Base-by-base conservation (phyloP, 2,888 invertebrate genomes). In the Congeria kusceri region DNA sequence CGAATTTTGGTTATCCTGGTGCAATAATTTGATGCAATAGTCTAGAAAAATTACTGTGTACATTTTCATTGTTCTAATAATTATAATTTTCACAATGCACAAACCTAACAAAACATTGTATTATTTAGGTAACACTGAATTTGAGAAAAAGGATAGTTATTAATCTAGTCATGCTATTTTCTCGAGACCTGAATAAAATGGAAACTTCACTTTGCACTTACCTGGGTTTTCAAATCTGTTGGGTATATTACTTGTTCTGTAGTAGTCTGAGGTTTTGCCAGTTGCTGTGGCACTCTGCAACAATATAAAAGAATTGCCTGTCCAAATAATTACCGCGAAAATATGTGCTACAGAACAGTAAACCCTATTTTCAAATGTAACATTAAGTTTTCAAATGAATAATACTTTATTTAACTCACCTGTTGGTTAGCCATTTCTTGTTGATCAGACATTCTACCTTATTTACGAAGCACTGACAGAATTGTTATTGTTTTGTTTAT, bases 201-300 rank as follows among this genome's bases (percentile, higher is more conserved):
- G 2, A 58, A 13, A 44, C 9, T 13, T 44, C 18, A 44, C 27
- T 20, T 23, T 47, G 32, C 18, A 70, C 80, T 70, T 86, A 93
- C 93, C 89, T 82, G 93, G 93, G 75, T 93, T 87, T 71, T 93
- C 92, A 87, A 93, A 93, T 87, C 93, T 88, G 57, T 88, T 87
- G 20, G 93, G 93, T 78, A 93, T 87, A 67, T 91, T 77, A 53
- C 88, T 69, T 46, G 89, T 91, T 84, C 86, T 87, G 86, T 93
- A 93, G 82, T 80, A 93, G 32, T 93, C 92, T 71, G 90, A 91
- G 27, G 93, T 93, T 84, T 89, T 90, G 7, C 87, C 87, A 46
- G 85, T 83, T 61, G 67, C 77, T 9, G 88, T 87, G 18, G 88
- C 83, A 53, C 88, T 87, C 23, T 53, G 20, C 53, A 23, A 20